Evolutionary conservation across 2,113 vertebrate genomes (phyloP).

Genomic region (Verasper variegatus): DNA sequence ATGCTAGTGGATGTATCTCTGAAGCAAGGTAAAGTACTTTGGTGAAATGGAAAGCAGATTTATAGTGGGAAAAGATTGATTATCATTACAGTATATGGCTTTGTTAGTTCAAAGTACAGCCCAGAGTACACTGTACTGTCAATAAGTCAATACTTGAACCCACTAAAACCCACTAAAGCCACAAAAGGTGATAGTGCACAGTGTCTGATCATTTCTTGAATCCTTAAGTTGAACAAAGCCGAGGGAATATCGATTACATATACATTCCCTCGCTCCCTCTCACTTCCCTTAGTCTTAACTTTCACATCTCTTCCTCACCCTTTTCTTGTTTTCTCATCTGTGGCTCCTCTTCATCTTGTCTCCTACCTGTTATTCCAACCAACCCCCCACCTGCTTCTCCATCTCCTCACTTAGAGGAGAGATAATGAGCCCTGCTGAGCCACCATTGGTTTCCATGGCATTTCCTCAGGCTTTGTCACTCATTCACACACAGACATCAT

Average conservation of each 20-base stretch:
- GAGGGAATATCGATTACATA: slow-evolving; percentile 20
- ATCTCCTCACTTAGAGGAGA: background rate
- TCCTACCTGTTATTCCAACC: background rate
- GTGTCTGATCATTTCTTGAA: background rate
- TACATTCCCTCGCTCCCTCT: background rate
- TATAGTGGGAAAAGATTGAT: too few species aligned
- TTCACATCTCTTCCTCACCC: background rate
- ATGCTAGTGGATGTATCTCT: background rate
- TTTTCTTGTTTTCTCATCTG: slow-evolving; percentile 9
- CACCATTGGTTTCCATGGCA: slow-evolving; percentile 38
- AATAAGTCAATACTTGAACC: too few species aligned
- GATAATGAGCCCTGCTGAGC: slow-evolving; percentile 33
- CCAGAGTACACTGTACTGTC: too few species aligned
- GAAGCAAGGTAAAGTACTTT: too few species aligned
- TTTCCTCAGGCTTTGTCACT: background rate
- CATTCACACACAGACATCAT: slow-evolving; percentile 4
- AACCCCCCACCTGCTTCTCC: background rate
- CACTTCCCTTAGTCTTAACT: background rate
- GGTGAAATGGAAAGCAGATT: too few species aligned
- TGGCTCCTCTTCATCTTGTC: background rate
- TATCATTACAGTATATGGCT: too few species aligned
- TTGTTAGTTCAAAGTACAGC: too few species aligned
- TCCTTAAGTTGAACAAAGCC: background rate
- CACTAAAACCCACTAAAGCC: background rate
- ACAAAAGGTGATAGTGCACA: background rate